phyloP scores from a whole-genome alignment of 1,140 invertebrate species.

The Aleiodes sp. region DNA sequence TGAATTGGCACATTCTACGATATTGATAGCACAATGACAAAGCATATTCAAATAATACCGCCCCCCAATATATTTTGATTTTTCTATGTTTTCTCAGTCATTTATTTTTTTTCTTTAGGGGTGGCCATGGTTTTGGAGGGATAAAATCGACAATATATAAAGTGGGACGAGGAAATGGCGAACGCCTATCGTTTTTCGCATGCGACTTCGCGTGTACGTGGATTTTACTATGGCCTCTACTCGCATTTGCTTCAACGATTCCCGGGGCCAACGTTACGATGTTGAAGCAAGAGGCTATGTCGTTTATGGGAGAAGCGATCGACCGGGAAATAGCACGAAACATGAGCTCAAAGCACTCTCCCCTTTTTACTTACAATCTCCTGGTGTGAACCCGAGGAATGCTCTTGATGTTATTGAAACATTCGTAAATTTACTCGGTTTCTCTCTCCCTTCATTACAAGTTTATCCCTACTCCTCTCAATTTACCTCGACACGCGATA shows the following conservation, averaged over 20 bases:
- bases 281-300: slow-evolving; percentile 26
- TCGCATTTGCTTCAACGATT: not conserved
- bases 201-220: slow-evolving; percentile 25
- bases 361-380: slow-evolving; percentile 20
- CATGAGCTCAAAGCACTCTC: slow-evolving; percentile 27
- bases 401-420: not conserved
- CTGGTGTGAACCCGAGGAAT: not conserved
- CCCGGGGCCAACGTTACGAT: not conserved
- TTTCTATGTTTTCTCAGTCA: not conserved
- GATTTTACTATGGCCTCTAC: not conserved
- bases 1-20: too few species aligned
- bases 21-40: too few species aligned
- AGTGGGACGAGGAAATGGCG: slow-evolving; percentile 14
- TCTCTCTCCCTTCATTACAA: too few species aligned
- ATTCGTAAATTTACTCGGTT: not conserved
- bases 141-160: not conserved
- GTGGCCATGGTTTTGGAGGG: not conserved
- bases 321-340: slow-evolving; percentile 34
- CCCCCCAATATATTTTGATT: slow-evolving; percentile 2
- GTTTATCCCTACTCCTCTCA: too few species aligned
- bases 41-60: too few species aligned
- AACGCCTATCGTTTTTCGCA: slow-evolving; percentile 25
- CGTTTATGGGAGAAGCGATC: slow-evolving; percentile 31
- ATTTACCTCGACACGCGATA: too few species aligned
- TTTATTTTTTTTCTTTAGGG: not conserved